Conservation (phyloP, 2,797 vertebrate species). For the Tolypeutes matacus region DNA sequence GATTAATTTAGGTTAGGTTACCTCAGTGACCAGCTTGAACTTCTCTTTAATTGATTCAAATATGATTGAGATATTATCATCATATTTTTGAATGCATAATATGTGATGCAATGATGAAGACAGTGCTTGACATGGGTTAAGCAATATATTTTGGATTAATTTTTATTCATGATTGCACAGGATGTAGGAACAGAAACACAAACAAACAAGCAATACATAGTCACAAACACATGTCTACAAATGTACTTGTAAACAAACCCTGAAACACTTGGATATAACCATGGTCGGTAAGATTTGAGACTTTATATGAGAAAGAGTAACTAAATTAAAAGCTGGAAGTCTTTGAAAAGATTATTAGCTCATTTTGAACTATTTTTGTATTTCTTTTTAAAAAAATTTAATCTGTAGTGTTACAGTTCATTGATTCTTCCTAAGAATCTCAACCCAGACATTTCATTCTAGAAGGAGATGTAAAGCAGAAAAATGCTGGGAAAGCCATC, state of each 20-base stretch:
- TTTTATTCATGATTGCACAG: not conserved
- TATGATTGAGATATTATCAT: not conserved
- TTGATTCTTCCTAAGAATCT: not conserved
- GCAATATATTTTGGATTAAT: not conserved
- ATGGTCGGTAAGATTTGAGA: not conserved
- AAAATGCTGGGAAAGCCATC: not conserved
- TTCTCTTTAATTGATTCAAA: not conserved
- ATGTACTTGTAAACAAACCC: not conserved
- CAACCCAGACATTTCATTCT: not conserved
- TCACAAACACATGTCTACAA: not conserved
- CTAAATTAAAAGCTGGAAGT: not conserved
- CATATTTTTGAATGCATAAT: slow-evolving; percentile 3
- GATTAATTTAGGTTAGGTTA: not conserved
- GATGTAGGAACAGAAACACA: not conserved
- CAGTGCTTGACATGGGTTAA: not conserved
- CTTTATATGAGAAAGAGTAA: not conserved
- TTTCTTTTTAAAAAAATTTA: not conserved
- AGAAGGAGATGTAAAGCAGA: not conserved
- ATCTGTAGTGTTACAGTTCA: not conserved
- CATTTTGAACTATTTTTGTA: not conserved
- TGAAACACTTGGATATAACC: not conserved
- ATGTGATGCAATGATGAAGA: not conserved
- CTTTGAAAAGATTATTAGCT: not conserved
- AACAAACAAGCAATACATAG: not conserved
- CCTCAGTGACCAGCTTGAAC: not conserved